Percentiles rank a stretch among this genome's conserved stretches.
phyloP scores from a whole-genome alignment of 2,888 invertebrate genomes.

The Microdon myrmicae region DNA sequence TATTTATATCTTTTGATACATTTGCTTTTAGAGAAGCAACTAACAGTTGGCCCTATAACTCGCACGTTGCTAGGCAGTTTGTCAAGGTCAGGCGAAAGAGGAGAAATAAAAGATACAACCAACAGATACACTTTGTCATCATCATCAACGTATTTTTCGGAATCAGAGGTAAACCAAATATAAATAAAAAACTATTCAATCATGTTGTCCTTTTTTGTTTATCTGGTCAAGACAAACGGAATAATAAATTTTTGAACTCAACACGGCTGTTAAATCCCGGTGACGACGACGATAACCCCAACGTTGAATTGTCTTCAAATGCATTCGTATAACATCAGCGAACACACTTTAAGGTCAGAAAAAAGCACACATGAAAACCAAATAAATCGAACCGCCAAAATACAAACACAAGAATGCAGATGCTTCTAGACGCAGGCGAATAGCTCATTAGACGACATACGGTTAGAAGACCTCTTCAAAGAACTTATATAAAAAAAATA shows the following conservation, averaged over 20 bases:
- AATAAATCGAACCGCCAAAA: slow-evolving; percentile 14
- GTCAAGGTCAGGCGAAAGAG: slow-evolving; percentile 15
- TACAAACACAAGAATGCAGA: slow-evolving; percentile 18
- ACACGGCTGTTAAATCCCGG: neutral
- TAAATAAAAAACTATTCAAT: no score
- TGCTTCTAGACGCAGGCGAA: slow-evolving; percentile 13
- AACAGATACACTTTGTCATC: slow-evolving; percentile 32
- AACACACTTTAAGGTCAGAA: slow-evolving; percentile 17
- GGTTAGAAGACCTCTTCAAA: slow-evolving; percentile 17
- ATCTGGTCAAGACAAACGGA: slow-evolving; percentile 22
- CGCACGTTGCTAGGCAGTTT: slow-evolving; percentile 9
- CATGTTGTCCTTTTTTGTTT: no score
- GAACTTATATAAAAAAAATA: no score
- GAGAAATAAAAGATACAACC: slow-evolving; percentile 12
- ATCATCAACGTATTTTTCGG: slow-evolving; percentile 35
- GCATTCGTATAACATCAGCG: slow-evolving; percentile 29
- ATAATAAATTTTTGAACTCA: slow-evolving; percentile 7
- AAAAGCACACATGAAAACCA: slow-evolving; percentile 55
- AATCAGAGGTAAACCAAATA: slow-evolving; percentile 24
- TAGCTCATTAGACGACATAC: slow-evolving; percentile 19
- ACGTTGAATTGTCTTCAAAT: slow-evolving; percentile 17
- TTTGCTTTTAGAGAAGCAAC: no score
- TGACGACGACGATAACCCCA: slow-evolving; percentile 22
- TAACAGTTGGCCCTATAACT: no score
- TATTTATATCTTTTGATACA: no score